Percentiles rank a stretch among this genome's conserved stretches.
phyloP scores from a whole-genome alignment of 2,797 vertebrate genomes.

The Sparidentex hasta region DNA sequence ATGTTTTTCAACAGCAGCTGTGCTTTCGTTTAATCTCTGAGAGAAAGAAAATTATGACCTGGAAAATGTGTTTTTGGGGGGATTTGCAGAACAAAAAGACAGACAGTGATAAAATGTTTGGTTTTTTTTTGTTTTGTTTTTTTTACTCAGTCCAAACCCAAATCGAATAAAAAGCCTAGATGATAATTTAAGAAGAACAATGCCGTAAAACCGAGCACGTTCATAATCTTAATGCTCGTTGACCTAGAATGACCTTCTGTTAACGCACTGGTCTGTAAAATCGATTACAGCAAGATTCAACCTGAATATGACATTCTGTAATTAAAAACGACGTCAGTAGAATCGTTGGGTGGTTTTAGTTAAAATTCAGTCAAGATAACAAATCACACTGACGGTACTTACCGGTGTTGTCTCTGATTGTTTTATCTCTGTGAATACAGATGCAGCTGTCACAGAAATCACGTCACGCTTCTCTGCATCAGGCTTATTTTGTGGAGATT shows the following conservation, averaged over 20 bases:
- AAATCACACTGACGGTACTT: background rate
- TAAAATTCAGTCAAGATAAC: constrained; percentile 5
- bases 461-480: constrained; percentile 2
- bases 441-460: constrained; percentile 28
- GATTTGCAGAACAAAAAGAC: constrained; percentile 55
- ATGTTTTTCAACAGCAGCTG: constrained; percentile 68
- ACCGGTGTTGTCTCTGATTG: background rate
- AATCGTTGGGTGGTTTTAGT: background rate
- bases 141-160: constrained; percentile 22
- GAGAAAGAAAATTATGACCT: constrained; percentile 65
- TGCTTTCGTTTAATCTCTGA: constrained; percentile 75
- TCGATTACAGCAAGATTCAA: constrained; percentile 1
- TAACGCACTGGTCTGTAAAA: background rate
- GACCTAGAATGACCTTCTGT: constrained; percentile 3
- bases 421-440: constrained; percentile 34
- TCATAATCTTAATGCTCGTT: constrained; percentile 11
- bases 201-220: background rate
- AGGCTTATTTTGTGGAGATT: too few species aligned
- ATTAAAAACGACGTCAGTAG: background rate
- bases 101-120: constrained; percentile 59
- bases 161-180: constrained; percentile 29
- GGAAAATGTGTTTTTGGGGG: constrained; percentile 35
- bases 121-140: constrained; percentile 3
- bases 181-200: constrained; percentile 18
- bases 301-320: background rate